Evolutionary conservation across 35 echinoderm and acorn worm genomes (phyloP).

Genomic region (Apostichopus parvimensis): DNA sequence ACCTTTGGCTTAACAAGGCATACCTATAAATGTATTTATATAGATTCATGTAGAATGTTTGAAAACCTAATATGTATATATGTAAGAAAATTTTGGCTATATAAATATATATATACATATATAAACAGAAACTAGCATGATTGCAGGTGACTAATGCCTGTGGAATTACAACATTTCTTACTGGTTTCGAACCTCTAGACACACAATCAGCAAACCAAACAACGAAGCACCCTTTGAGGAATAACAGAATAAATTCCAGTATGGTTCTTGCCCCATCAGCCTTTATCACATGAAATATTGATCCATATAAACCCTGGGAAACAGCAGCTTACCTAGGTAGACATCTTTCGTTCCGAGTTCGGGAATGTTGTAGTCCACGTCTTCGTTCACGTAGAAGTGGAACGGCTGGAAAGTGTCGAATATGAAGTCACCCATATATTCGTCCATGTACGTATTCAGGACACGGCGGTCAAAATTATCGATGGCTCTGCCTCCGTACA

Average conservation of each 20-base stretch:
- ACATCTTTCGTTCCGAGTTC: constrained; percentile 88
- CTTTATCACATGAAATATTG: no score
- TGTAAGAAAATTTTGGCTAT: no score
- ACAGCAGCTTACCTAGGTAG: constrained; percentile 69
- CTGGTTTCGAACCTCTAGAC: no score
- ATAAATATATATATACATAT: no score
- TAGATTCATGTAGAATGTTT: no score
- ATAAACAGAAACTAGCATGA: no score
- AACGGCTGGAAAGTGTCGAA: constrained; percentile 99
- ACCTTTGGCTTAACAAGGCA: no score
- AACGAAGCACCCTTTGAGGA: not conserved
- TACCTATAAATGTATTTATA: no score
- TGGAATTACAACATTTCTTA: no score
- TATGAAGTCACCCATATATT: constrained; percentile 99
- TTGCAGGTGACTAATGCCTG: no score
- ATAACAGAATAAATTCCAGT: not conserved
- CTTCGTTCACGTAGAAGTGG: constrained; percentile 89
- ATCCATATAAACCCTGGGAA: not conserved
- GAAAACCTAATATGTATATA: no score
- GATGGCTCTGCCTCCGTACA: constrained; percentile 98
- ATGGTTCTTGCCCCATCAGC: not conserved
- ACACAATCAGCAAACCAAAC: no score
- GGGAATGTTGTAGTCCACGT: constrained; percentile 97
- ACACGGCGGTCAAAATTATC: constrained; percentile 98
- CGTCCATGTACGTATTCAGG: constrained; percentile 99